Evolutionary conservation across 2,888 invertebrate species (phyloP), one percentile per base, ranked within the genome.

Genomic region (Drosophila lutescens): DNA sequence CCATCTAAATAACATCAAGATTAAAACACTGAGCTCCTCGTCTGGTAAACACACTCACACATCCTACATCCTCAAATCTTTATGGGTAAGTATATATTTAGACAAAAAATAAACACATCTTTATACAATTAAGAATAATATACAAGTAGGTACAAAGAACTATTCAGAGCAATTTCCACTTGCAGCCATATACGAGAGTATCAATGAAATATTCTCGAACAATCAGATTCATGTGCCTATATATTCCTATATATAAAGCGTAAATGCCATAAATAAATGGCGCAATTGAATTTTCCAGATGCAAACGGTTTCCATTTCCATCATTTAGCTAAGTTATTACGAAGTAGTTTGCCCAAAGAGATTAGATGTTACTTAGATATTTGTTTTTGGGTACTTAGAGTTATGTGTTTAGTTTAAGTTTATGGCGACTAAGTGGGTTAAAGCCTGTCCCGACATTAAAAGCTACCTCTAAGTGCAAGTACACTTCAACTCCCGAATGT

Each of bases 221-320:
- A 56, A 46, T 56, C 13, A 56, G 32, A 46, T 15, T 46, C 26
- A 23, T 26, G 23, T 26, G 23, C 36, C 38, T 23, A 23, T 20
- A 38, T 51, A 12, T 26, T 23, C 4, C 23, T 32, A 12, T 2
- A 20, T 43, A 2, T 20, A 12, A 12, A 5, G 1, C 12, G 34
- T 51, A 23, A 23, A 38, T 51, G 4, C 38, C 38, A 23, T 51
- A 51, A 50, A 36, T 50, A 23, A 46, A 56, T 56, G 46, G 56
- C 56, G 56, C 56, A 44, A 36, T 36, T 44, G 4, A 13, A n/a
- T 50, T 50, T 38, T 23, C 10, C 38, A 51, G 20, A 20, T 7
- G 36, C 20, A n/a, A 51, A 51, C 23, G 36, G 10, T 38, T 51
- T 38, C 6, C 36, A 38, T 23, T 17, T 17, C 15, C 8, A 12